Percentiles rank a stretch among this genome's conserved stretches.
Conservation (phyloP, 2,113 vertebrate species). For the Gallinago paraguaiae region DNA sequence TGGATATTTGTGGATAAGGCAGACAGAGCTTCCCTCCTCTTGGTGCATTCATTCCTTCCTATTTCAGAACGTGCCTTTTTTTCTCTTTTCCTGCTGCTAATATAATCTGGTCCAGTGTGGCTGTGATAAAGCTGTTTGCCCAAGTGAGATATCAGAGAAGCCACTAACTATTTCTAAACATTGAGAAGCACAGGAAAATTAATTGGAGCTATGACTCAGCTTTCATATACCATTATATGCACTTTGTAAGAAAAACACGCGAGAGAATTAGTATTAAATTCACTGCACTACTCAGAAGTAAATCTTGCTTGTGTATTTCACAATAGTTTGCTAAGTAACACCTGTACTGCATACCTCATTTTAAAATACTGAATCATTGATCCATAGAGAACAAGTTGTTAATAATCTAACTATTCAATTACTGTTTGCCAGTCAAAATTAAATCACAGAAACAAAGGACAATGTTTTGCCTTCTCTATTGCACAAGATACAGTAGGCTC, state of each 20-base stretch:
- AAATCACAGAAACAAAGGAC: neutral
- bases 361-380: neutral
- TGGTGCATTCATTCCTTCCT: neutral
- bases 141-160: neutral
- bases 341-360: neutral
- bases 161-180: neutral
- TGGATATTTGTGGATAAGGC: neutral
- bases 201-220: neutral
- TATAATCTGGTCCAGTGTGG: neutral
- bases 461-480: neutral
- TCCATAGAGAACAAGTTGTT: neutral
- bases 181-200: neutral
- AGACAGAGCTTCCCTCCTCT: neutral
- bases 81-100: neutral
- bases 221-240: neutral
- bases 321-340: neutral
- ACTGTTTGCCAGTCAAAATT: neutral
- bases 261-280: neutral
- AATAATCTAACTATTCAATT: neutral
- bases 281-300: neutral
- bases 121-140: neutral
- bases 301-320: neutral
- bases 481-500: neutral
- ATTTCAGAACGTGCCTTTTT: neutral
- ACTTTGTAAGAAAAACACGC: neutral